Conservation (phyloP, 2,797 vertebrate genomes). For the Orientallactaga sibirica region DNA sequence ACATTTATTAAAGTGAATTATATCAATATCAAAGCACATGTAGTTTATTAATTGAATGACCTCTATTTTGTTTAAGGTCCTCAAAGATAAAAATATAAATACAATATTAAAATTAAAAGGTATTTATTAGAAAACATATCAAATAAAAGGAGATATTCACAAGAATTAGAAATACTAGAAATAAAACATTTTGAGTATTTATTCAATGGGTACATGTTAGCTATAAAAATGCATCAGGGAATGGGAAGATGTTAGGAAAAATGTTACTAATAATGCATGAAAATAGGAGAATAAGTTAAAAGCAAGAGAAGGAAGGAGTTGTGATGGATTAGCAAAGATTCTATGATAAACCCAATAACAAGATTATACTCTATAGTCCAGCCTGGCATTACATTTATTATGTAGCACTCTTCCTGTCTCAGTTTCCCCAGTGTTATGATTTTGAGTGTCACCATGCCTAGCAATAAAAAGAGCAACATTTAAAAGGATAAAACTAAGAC, state of each 20-base stretch:
- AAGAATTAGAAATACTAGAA: not conserved
- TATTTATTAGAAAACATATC: slow-evolving; percentile 6
- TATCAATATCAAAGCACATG: slow-evolving; percentile 41
- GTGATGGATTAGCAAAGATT: not conserved
- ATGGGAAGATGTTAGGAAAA: not conserved
- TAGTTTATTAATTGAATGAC: slow-evolving; percentile 18
- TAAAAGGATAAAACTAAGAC: not conserved
- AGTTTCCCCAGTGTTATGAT: not conserved
- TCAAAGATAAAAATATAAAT: slow-evolving; percentile 14
- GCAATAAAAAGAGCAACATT: not conserved
- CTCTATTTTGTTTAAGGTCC: not conserved
- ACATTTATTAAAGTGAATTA: not conserved
- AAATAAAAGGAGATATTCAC: not conserved
- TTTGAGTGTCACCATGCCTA: not conserved
- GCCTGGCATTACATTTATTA: not conserved
- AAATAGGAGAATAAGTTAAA: not conserved
- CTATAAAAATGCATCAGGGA: not conserved
- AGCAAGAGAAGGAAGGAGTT: not conserved
- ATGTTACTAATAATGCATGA: not conserved
- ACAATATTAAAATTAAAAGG: not conserved
- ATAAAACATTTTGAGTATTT: not conserved
- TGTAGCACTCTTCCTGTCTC: not conserved
- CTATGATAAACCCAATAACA: not conserved
- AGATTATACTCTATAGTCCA: not conserved
- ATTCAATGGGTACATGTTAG: not conserved